phyloP scores from a whole-genome alignment of 2,113 vertebrate species.

The Zosterops hypoxanthus region DNA sequence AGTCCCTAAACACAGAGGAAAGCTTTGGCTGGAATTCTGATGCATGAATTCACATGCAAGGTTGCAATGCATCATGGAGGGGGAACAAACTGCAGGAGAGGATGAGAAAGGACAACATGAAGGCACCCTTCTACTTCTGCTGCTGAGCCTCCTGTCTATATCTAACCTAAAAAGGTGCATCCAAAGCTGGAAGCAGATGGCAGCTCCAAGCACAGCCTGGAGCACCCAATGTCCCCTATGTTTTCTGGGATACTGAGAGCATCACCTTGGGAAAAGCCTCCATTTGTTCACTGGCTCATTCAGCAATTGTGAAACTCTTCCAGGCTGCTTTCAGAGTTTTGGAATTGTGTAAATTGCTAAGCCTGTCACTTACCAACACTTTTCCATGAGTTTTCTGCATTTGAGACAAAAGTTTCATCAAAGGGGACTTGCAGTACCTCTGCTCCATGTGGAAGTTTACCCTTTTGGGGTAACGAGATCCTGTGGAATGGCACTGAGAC shows the following conservation, averaged over 20 bases:
- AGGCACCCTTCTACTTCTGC: not conserved
- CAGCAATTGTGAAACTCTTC: not conserved
- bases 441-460: not conserved
- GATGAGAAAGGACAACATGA: not conserved
- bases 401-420: not conserved
- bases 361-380: not conserved
- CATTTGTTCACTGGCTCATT: rapidly evolving
- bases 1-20: not conserved
- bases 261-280: not conserved
- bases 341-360: not conserved
- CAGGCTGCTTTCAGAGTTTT: not conserved
- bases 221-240: not conserved
- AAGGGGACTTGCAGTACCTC: not conserved
- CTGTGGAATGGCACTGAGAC: not conserved
- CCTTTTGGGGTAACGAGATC: not conserved
- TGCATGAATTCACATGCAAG: not conserved
- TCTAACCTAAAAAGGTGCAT: not conserved
- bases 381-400: not conserved
- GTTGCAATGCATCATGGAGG: not conserved
- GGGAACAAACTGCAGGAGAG: not conserved
- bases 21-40: not conserved
- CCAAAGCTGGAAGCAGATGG: not conserved
- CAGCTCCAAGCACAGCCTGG: not conserved
- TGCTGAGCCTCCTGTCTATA: not conserved
- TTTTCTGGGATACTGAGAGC: not conserved